Conservation (phyloP, 2,888 invertebrate genomes). For the Dryobotodes eremita region DNA sequence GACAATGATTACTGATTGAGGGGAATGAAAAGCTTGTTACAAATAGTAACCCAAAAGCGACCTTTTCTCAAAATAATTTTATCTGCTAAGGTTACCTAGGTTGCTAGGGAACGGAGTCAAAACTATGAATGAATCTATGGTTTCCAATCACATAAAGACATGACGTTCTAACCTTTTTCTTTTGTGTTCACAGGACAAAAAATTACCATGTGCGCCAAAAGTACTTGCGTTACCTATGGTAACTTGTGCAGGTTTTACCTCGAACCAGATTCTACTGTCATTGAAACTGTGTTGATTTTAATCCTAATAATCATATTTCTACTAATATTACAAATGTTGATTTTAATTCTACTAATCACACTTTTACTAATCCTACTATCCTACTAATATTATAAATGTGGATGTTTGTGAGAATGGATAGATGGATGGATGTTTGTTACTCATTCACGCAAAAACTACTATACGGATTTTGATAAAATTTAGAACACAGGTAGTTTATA, state of each 20-base stretch:
- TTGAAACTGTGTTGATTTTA: background rate
- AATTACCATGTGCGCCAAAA: background rate
- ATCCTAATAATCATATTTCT: too few relatives aligned
- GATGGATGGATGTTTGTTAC: background rate
- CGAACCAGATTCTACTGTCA: background rate
- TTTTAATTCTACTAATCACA: too few relatives aligned
- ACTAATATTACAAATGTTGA: background rate
- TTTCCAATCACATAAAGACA: background rate
- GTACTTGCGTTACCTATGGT: background rate
- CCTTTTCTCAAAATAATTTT: background rate
- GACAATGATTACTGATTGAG: constrained; percentile 9
- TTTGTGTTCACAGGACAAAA: background rate
- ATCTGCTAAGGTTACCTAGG: background rate
- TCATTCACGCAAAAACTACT: background rate
- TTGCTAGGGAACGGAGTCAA: background rate
- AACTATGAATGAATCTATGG: background rate
- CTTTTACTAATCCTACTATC: too few relatives aligned
- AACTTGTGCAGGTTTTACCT: background rate
- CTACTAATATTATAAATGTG: too few relatives aligned
- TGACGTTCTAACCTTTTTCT: background rate
- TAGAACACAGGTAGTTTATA: background rate
- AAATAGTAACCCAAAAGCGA: background rate
- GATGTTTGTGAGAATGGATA: too few relatives aligned
- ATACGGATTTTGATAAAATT: background rate
- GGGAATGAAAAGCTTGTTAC: background rate